Base-by-base conservation (phyloP, 2,113 vertebrate species). In the Ellobius talpinus region DNA sequence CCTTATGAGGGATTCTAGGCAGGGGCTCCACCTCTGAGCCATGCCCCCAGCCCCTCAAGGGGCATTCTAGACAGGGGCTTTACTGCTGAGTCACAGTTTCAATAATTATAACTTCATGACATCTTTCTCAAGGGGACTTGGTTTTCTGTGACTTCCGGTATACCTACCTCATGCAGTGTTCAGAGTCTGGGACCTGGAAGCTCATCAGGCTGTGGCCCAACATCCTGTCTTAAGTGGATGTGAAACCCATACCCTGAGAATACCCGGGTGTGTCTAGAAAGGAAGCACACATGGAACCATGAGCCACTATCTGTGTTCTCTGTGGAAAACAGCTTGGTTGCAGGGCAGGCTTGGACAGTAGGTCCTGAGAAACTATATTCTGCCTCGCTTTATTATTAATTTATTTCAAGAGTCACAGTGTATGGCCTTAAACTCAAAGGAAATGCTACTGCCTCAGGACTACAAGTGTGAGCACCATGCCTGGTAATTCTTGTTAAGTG, bases 241-340 rank as follows among this genome's bases (percentile, higher is more conserved):
- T 94, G 94, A 96, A 93, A 96, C 94, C 29, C 45, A 50, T 9
- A 52, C 55, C 52, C 45, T 23, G 33, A 91, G 65, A 96, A 93
- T 36, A 65, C 81, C 87, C 55, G 0, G 33, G 6, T 24, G 8
- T 36, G 39, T 52, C 33, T 13, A 21, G 39, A 47, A 74, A 86
- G 82, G 66, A 61, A 72, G 72, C 26, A 36, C 66, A 55, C 26
- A 42, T 13, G n/a, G 14, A 81, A 17, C 50, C 12, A 72, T 55
- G 86, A 73, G 42, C 21, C 2, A 45, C 42, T 17, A 6, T 5
- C 24, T 3, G 19, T 26, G 55, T 58, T 6, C 13, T 33, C n/a
- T 10, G 45, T 24, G 36, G 26, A 31, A 29, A 4, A 33, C 5
- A 55, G 79, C 55, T 61, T 0, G 3, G 77, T 16, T 21, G 1